A percentile compares a stretch with the other conserved stretches of the same genome.
These are phyloP conservation scores for Yponomeuta evonymella DNA, from an alignment of 2,888 invertebrate species.

Conservation along the genomic window DNA sequence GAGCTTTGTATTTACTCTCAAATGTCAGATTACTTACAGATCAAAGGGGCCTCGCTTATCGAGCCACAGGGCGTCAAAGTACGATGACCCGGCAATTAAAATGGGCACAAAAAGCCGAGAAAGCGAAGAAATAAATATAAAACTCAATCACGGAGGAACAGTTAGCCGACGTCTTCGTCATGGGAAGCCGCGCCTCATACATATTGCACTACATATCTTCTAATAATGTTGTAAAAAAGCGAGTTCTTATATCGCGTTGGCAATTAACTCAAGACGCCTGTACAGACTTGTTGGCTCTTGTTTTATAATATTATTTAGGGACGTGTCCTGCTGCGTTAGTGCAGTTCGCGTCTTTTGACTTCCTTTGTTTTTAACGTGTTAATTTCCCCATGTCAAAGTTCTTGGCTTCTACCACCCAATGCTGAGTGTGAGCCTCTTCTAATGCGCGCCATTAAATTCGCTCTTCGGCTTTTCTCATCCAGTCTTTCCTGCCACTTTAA, in stretches of 20 bases:
- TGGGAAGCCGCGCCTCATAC: constrained; percentile 63
- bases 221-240: constrained; percentile 24
- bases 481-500: too few relatives aligned
- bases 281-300: constrained; percentile 5
- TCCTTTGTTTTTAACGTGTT: background rate
- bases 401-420: too few relatives aligned
- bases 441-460: too few relatives aligned
- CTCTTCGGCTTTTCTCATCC: too few relatives aligned
- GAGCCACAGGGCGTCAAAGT: background rate
- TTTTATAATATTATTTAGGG: background rate
- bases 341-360: background rate
- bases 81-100: constrained; percentile 21
- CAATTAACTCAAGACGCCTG: constrained; percentile 1
- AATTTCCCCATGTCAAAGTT: background rate
- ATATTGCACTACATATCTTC: constrained; percentile 64
- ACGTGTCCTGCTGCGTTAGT: background rate
- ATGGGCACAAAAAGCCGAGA: constrained; percentile 17
- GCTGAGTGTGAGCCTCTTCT: too few relatives aligned
- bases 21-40: background rate
- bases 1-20: background rate
- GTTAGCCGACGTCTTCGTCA: constrained; percentile 68
- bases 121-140: constrained; percentile 39
- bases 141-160: constrained; percentile 58
- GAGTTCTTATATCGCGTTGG: constrained; percentile 25
- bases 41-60: too few relatives aligned